phyloP scores from a whole-genome alignment of 2,888 invertebrate genomes.

The Tinea pellionella region DNA sequence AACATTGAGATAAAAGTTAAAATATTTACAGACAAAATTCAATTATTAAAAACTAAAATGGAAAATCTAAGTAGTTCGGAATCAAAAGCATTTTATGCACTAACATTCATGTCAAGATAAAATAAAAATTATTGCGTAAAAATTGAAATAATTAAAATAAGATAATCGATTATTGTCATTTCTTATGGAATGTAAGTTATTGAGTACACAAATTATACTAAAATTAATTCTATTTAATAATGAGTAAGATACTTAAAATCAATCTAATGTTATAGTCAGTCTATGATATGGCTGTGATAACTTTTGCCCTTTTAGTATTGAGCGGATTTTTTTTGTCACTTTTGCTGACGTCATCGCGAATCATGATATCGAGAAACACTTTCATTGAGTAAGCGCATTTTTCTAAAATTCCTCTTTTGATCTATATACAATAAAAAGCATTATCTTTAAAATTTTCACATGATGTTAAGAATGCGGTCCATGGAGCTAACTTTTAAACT shows the following conservation, averaged over 20 bases:
- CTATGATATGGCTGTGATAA: slow-evolving; percentile 3
- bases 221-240: not conserved
- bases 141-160: not conserved
- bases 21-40: slow-evolving; percentile 13
- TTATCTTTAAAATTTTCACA: no score
- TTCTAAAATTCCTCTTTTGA: no score
- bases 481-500: no score
- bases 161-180: not conserved
- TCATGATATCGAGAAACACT: not conserved
- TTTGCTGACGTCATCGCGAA: not conserved
- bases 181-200: not conserved
- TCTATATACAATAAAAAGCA: no score
- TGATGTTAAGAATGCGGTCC: no score
- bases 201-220: not conserved
- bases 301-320: not conserved
- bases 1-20: not conserved
- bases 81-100: not conserved
- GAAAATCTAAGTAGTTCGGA: not conserved
- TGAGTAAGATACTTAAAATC: not conserved
- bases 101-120: not conserved
- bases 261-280: not conserved
- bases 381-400: no score
- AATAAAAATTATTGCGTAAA: not conserved
- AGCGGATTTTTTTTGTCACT: not conserved
- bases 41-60: not conserved